Evolutionary conservation across 2,797 vertebrate genomes (phyloP), one percentile per base, ranked within the genome.

Genomic region (Schizothorax lantsangensis): DNA sequence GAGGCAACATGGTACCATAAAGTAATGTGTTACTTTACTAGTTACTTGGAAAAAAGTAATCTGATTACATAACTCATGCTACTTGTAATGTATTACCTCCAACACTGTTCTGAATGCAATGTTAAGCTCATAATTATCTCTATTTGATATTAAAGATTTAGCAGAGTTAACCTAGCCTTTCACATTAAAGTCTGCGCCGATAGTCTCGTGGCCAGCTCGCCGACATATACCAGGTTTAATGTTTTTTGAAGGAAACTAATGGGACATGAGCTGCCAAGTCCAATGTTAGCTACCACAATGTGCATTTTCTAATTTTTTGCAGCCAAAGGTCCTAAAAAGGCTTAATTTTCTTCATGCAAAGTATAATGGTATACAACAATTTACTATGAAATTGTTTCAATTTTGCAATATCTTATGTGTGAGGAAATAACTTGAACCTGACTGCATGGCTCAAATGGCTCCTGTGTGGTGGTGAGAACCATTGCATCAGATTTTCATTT

Each of bases 401-500:
- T 30, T 62, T 64, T 14, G 5, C n/a, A 26, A 64, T 30, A 15
- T 30, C 12, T 30, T 69, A 21, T 5, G 6, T 73, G n/a, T 73
- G 40, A 73, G n/a, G 43, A 45, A 26, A 47, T 45, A 47, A 73
- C 40, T 43, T n/a, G 21, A 43, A 43, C 21, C 12, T 6, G n/a
- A 14, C 59, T 66, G 11, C 10, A 1, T 15, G 40, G 9, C 11
- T 40, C 36, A 38, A 38, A 43, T 43, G 71, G 40, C 71, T n/a
- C 6, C 40, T 15, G 71, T 73, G 68, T 21, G 15, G 11, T 45
- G 40, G 1, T 26, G 40, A 73, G n/a, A 45, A 23, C 69, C 69
- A 72, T 43, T 45, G 38, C 69, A 43, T 72, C 69, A 72, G 40
- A 72, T 45, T 43, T 43, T 72, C 40, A 40, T 72, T n/a, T 43